Percentiles rank a stretch among this genome's conserved stretches.
Evolutionary conservation across 2,888 invertebrate species (phyloP).

Genomic region (Drosophila glabriapex): DNA sequence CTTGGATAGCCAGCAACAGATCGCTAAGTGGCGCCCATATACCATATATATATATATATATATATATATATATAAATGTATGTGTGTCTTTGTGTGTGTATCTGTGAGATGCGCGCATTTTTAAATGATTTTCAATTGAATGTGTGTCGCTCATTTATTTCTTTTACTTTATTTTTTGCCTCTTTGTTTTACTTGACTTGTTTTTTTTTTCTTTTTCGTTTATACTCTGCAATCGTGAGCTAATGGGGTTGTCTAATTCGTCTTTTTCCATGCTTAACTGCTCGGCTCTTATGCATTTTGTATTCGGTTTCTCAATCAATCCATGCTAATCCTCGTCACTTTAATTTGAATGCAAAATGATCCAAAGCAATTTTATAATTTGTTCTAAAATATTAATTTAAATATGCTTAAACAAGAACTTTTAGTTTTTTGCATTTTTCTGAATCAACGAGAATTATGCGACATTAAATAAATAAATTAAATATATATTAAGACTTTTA

Average conservation of each 20-base stretch:
- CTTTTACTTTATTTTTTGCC: constrained; percentile 9
- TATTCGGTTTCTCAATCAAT: neutral
- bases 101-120: constrained; percentile 41
- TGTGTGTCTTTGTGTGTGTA: constrained; percentile 22
- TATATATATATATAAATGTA: constrained; percentile 25
- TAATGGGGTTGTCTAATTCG: neutral
- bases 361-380: neutral
- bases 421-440: neutral
- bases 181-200: constrained; percentile 20
- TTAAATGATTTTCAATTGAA: constrained; percentile 76
- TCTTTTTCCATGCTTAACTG: neutral
- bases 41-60: constrained; percentile 15
- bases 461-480: neutral
- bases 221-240: constrained; percentile 13
- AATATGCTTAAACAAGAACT: neutral
- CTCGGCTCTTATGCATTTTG: neutral
- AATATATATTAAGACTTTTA: neutral
- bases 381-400: neutral
- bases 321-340: neutral
- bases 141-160: constrained; percentile 28
- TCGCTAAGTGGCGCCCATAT: constrained; percentile 49
- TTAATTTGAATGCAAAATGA: neutral
- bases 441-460: neutral
- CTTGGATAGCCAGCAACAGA: constrained; percentile 2
- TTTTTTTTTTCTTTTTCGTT: neutral